A percentile compares a stretch with the other conserved stretches of the same genome.
Evolutionary conservation across 2,888 invertebrate genomes (phyloP).

Genomic region (Philereme vetulata): DNA sequence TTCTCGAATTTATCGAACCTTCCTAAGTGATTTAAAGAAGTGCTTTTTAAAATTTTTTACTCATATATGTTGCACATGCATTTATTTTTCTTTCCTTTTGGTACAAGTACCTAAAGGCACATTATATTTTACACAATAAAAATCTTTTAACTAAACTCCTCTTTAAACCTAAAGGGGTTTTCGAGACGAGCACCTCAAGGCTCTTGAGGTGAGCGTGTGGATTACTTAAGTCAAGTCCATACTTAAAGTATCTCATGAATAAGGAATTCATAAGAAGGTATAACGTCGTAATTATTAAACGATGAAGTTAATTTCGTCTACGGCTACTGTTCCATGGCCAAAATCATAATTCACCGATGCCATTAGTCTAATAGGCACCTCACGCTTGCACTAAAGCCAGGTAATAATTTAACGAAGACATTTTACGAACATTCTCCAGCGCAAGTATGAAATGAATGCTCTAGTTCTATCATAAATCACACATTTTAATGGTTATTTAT

Average conservation of each 20-base stretch:
- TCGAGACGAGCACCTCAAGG: conserved; percentile 8
- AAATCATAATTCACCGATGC: conserved; percentile 34
- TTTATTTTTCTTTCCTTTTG: too few species aligned
- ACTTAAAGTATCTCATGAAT: conserved; percentile 15
- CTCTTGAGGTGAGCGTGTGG: conserved; percentile 17
- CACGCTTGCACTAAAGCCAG: conserved; percentile 38
- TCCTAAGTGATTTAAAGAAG: too few species aligned
- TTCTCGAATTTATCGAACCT: too few species aligned
- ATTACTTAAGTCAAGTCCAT: conserved; percentile 17
- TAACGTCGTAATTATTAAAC: conserved; percentile 26
- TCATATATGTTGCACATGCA: too few species aligned
- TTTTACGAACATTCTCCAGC: conserved; percentile 43
- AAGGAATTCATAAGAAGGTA: conserved; percentile 13
- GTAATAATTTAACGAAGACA: conserved; percentile 40
- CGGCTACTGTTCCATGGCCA: conserved; percentile 25
- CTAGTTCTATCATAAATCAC: conserved; percentile 61
- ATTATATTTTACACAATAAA: background rate
- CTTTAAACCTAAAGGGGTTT: background rate
- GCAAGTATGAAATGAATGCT: conserved; percentile 49
- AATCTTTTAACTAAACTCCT: background rate
- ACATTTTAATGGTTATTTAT: conserved; percentile 74
- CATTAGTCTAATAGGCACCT: conserved; percentile 39
- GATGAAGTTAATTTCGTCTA: conserved; percentile 28
- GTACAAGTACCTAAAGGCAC: background rate
- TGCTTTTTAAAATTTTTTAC: too few species aligned